Conservation (phyloP, 2,113 vertebrate species). For the Sorex fumeus region DNA sequence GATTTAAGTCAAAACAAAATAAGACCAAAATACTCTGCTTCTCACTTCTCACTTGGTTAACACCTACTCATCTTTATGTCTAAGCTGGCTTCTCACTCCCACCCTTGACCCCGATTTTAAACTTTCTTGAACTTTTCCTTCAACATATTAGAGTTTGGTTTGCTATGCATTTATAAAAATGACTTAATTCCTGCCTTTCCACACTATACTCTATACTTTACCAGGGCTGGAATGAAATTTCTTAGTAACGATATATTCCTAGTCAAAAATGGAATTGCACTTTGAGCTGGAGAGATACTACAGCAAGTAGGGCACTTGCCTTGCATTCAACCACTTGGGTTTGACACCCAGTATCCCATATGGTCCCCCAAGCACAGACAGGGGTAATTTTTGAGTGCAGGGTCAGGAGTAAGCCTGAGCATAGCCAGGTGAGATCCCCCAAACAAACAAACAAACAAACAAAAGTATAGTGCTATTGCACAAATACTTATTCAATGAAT, state of each 20-base stretch:
- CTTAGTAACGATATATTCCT: background rate
- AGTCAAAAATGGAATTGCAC: background rate
- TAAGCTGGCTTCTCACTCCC: background rate
- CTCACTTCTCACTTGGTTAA: background rate
- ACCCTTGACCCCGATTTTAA: background rate
- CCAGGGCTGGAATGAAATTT: background rate
- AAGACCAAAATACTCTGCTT: background rate
- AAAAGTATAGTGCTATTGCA: background rate
- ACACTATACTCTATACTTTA: conserved; percentile 30
- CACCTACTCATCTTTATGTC: background rate
- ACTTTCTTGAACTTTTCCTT: background rate
- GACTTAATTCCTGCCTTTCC: conserved; percentile 8
- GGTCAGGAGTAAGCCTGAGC: no score
- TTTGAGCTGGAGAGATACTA: no score
- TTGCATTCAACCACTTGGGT: no score
- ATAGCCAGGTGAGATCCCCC: no score
- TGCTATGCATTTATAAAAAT: conserved; percentile 37
- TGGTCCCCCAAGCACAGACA: no score
- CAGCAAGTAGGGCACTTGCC: no score
- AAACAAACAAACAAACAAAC: no score
- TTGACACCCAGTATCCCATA: no score
- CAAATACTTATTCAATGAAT: conserved; percentile 21
- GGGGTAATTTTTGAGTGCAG: no score
- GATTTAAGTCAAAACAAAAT: conserved; percentile 31
- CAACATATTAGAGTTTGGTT: background rate